Conservation (phyloP, 1,140 invertebrate genomes). For the Pissodes strobi region DNA sequence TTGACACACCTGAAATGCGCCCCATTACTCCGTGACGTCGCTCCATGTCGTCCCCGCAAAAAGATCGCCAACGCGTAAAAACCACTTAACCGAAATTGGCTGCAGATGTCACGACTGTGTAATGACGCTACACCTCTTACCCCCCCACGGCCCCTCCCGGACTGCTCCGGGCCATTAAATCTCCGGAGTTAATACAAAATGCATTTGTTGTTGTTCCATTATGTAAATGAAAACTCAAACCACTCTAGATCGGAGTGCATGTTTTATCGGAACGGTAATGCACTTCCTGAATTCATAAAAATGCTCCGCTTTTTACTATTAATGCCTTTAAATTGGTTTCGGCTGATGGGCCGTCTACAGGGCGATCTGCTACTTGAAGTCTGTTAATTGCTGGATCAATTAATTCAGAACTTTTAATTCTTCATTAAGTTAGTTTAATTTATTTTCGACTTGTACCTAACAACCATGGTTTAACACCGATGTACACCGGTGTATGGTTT, state of each 20-base stretch:
- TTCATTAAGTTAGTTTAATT: too few species aligned
- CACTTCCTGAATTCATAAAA: constrained; percentile 51
- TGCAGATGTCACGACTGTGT: constrained; percentile 40
- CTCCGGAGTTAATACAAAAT: constrained; percentile 58
- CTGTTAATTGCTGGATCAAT: too few species aligned
- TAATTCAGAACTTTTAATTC: too few species aligned
- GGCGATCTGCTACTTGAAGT: too few species aligned
- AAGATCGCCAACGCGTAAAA: too few species aligned
- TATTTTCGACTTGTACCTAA: too few species aligned
- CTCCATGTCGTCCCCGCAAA: too few species aligned
- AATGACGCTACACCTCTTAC: constrained; percentile 28
- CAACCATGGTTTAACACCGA: too few species aligned
- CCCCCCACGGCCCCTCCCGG: constrained; percentile 7
- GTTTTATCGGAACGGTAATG: constrained; percentile 50
- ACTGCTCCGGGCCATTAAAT: constrained; percentile 45
- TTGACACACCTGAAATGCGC: too few species aligned
- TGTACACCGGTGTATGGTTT: too few species aligned
- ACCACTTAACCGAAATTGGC: constrained; percentile 39
- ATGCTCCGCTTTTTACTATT: constrained; percentile 33
- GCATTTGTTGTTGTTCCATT: constrained; percentile 59
- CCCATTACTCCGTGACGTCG: too few species aligned
- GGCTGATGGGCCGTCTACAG: constrained; percentile 9
- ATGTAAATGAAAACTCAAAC: constrained; percentile 57
- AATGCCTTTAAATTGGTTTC: constrained; percentile 30
- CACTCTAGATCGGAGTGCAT: constrained; percentile 46